Base-by-base conservation (phyloP, 2,888 invertebrate species). In the Blomia tropicalis region DNA sequence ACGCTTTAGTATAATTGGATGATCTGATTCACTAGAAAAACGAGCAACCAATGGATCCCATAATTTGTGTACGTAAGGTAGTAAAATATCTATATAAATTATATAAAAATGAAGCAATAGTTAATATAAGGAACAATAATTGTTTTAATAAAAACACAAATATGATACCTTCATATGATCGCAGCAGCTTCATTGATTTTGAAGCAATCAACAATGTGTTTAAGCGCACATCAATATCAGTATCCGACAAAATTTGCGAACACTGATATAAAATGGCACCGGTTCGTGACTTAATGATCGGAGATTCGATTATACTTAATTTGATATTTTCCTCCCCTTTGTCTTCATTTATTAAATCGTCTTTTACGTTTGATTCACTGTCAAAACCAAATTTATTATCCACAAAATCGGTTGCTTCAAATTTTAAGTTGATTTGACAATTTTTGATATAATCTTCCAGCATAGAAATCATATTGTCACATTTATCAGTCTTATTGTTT, bases 1-100 rank as follows among this genome's bases (percentile, higher is more conserved):
- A 29, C 32, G 43, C 29, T 19, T 58, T 7, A 64, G 14, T 4
- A 64, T 43, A n/a, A 65, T 17, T 22, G 66, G 53, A 23, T 65
- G 47, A 66, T 71, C 71, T 29, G 63, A 58, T 4, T 56, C 29
- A 11, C 11, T 19, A 19, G 31, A 32, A 65, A 73, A 71, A 32
- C 72, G 66, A 4, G 68, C 65, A 32, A 69, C 66, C 32, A 72
- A 70, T 22, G 72, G 69, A 30, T 68, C 58, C 73, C 73, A 73
- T 25, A 73, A 41, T 62, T 71, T 69, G 67, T 73, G 73, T 1
- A 71, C 68, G 65, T 72, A 59, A 1, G 73, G 73, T 14, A 73
- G 68, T 22, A 73, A 67, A 29, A 70, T 70, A 67, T 72, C 73
- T 62, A 54, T 47, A 25, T 41, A 27, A 41, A 54, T 19, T 14